Conservation (phyloP, 2,113 vertebrate species). For the Jacana jacana region DNA sequence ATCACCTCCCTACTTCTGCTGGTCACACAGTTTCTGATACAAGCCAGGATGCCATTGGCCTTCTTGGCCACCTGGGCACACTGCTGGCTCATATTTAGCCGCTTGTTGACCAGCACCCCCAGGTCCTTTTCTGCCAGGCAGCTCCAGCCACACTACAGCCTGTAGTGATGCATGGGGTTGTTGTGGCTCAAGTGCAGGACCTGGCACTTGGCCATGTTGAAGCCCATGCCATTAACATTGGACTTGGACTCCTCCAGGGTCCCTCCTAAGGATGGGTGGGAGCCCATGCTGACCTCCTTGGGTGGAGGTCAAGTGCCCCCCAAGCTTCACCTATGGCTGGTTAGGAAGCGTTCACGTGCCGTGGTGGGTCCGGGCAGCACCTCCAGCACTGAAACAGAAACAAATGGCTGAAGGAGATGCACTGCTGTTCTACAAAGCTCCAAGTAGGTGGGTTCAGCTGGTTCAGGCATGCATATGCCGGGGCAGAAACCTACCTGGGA, state of each 20-base stretch:
- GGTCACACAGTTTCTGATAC: no score
- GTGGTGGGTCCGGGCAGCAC: neutral
- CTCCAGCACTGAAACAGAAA: neutral
- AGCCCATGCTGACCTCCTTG: neutral
- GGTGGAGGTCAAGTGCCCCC: neutral
- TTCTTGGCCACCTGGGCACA: no score
- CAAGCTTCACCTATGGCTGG: neutral
- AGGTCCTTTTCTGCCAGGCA: no score
- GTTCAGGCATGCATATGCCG: rapidly evolving
- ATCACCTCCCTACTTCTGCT: no score
- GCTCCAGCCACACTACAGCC: no score
- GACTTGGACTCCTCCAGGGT: neutral
- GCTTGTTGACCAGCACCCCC: no score
- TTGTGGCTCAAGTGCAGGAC: no score
- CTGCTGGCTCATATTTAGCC: no score
- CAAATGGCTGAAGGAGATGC: neutral
- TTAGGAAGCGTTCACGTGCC: rapidly evolving
- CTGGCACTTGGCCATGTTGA: no score
- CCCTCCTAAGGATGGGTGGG: neutral
- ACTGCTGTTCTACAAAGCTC: neutral
- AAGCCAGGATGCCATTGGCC: no score
- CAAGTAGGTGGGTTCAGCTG: neutral
- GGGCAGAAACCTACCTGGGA: neutral
- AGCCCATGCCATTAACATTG: no score
- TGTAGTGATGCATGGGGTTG: no score